A percentile compares a stretch with the other conserved stretches of the same genome.
These are phyloP conservation scores for Eidolon helvum DNA, from an alignment of 2,113 vertebrate genomes.

Conservation along the genomic window DNA sequence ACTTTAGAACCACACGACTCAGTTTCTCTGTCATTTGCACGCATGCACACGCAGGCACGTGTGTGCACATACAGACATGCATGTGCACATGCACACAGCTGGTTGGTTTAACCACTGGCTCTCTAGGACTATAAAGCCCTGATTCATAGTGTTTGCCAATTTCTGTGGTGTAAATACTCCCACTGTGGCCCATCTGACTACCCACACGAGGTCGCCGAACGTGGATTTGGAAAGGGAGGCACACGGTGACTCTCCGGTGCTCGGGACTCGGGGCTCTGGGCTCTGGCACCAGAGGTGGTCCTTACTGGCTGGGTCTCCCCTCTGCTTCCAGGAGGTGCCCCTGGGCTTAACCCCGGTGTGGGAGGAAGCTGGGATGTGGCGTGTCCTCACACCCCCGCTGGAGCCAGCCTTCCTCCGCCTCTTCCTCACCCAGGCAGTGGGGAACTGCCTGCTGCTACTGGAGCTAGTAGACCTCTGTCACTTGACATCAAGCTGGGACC, in stretches of 20 bases:
- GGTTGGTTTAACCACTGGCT: neutral
- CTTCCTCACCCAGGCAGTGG: rapidly evolving
- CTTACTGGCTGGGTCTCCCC: no score
- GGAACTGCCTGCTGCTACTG: neutral
- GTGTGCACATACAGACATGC: neutral
- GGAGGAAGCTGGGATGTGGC: neutral
- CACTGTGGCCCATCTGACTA: neutral
- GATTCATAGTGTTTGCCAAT: neutral
- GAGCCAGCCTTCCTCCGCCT: neutral
- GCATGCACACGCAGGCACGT: neutral
- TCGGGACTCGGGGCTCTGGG: rapidly evolving
- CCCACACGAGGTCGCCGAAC: rapidly evolving
- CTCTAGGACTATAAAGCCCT: neutral
- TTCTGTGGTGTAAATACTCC: neutral
- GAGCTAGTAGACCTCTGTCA: neutral
- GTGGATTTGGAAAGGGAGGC: neutral
- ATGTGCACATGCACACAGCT: neutral
- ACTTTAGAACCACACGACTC: neutral
- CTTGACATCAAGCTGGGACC: neutral
- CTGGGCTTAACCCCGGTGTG: no score
- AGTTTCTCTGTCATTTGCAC: no score
- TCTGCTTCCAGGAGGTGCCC: neutral
- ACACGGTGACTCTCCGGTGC: neutral
- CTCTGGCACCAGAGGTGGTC: neutral
- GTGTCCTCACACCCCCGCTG: rapidly evolving